A percentile compares a stretch with the other conserved stretches of the same genome.
These are phyloP conservation scores for Eriosoma lanigerum DNA, from an alignment of 1,140 invertebrate genomes.

Conservation along the genomic window DNA sequence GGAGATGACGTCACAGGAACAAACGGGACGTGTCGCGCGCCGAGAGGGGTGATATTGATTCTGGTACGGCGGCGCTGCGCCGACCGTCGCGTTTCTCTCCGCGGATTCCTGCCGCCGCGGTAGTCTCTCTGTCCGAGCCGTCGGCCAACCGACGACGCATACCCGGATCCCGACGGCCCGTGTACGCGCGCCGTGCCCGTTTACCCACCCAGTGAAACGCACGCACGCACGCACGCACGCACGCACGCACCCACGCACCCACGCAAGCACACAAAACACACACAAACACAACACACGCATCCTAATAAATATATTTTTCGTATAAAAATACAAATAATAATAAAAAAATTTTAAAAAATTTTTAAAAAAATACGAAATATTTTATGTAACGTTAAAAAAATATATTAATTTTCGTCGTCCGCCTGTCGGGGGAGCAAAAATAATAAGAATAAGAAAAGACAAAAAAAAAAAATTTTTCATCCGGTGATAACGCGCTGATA, in stretches of 20 bases:
- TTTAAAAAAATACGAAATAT: too few relatives aligned
- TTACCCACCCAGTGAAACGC: neutral
- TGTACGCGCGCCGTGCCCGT: conserved; percentile 31
- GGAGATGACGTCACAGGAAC: conserved; percentile 56
- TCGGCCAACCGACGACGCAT: conserved; percentile 47
- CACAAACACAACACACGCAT: neutral
- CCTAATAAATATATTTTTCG: too few relatives aligned
- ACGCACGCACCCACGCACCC: neutral
- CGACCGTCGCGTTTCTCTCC: conserved; percentile 46
- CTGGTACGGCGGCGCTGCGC: conserved; percentile 61
- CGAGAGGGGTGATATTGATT: conserved; percentile 58
- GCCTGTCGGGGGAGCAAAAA: too few relatives aligned
- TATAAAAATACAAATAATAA: too few relatives aligned
- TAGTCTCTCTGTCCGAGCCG: conserved; percentile 45
- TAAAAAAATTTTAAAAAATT: too few relatives aligned
- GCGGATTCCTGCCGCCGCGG: conserved; percentile 44
- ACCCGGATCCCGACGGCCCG: conserved; percentile 36
- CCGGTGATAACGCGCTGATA: too few relatives aligned
- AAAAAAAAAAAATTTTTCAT: too few relatives aligned
- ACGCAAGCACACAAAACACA: neutral
- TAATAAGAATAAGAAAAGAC: too few relatives aligned
- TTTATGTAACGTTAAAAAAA: too few relatives aligned
- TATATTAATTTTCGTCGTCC: too few relatives aligned
- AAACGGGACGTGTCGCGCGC: conserved; percentile 56
- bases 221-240: neutral